Base-by-base conservation (phyloP, 2,888 invertebrate genomes). In the Carpatolechia fugitivella region DNA sequence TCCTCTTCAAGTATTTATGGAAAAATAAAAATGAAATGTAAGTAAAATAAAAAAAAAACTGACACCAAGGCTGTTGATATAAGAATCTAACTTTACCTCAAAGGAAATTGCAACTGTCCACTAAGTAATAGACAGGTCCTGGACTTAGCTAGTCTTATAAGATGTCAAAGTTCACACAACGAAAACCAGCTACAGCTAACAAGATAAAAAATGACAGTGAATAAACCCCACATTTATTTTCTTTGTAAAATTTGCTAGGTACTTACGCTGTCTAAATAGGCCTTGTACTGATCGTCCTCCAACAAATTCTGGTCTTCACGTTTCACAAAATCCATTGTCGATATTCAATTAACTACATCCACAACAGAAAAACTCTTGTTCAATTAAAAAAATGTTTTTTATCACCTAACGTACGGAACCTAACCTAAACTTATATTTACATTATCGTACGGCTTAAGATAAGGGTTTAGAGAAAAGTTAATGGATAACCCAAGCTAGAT, bases 291-390 rank as follows among this genome's bases (percentile, higher is more conserved):
- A 10, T 86, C 88, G 55, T 88, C 86, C 30, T 85, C 87, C 20
- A 84, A 66, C 14, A 77, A 58, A 69, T 79, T 78, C 48, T 76
- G 80, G 18, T 86, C 88, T 71, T 88, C 88, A 52, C 86, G 73
- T 69, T 89, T 89, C 57, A 89, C 88, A 64, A 80, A 88, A 81
- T 89, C 88, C 89, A 89, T 88, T 54, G 57, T 72, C 54, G 52
- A 46, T 55, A 11, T 56, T 54, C 47, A 48, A 51, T 57, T 56
- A 44, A 62, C 59, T 58, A 53, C 51, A 51, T 49, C 41, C 50
- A 52, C 31, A 4, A 29, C 44, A 44, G 14, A 56, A 64, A 57
- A 66, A 62, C 60, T 58, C 40, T n/a, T 11, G 30, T 50, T 33
- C 7, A 24, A 7, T 41, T 53, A 44, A 56, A 60, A 65, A 62